Evolutionary conservation across 1,140 invertebrate species (phyloP).

Genomic region (Brachionus rubens): DNA sequence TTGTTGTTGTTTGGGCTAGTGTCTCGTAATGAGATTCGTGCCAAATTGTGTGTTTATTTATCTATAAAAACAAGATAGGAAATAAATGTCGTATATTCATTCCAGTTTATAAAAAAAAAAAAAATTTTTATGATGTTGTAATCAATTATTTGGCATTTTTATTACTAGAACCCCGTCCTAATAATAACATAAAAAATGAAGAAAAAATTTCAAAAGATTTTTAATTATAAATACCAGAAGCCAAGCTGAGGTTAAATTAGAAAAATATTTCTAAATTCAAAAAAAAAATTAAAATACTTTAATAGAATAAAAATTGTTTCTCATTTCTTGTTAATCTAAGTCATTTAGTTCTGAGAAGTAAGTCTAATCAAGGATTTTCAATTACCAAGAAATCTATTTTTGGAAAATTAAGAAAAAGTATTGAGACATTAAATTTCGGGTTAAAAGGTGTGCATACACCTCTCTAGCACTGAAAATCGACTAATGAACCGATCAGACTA

Average conservation of each 20-base stretch:
- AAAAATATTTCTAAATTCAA: constrained; percentile 9
- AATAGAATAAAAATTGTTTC: no score
- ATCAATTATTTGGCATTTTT: constrained; percentile 44
- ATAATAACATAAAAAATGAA: constrained; percentile 24
- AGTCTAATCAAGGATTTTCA: no score
- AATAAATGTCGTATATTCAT: constrained; percentile 23
- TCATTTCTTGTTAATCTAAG: no score
- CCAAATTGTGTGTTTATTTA: constrained; percentile 31
- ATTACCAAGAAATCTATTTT: no score
- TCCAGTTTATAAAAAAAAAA: neutral
- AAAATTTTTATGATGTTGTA: constrained; percentile 32
- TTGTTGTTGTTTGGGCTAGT: neutral
- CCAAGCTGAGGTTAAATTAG: constrained; percentile 24
- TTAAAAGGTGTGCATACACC: no score
- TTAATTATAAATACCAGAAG: neutral
- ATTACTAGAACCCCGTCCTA: neutral
- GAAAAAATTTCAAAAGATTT: neutral
- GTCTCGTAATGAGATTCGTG: constrained; percentile 15
- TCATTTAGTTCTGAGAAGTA: no score
- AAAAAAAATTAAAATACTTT: neutral
- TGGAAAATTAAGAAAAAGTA: no score
- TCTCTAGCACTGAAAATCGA: no score
- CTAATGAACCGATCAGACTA: no score
- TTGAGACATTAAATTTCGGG: no score
- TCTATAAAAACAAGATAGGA: constrained; percentile 20